These are phyloP conservation scores for Ptychoptera contaminata DNA, from an alignment of 2,888 invertebrate genomes.

Conservation along the genomic window DNA sequence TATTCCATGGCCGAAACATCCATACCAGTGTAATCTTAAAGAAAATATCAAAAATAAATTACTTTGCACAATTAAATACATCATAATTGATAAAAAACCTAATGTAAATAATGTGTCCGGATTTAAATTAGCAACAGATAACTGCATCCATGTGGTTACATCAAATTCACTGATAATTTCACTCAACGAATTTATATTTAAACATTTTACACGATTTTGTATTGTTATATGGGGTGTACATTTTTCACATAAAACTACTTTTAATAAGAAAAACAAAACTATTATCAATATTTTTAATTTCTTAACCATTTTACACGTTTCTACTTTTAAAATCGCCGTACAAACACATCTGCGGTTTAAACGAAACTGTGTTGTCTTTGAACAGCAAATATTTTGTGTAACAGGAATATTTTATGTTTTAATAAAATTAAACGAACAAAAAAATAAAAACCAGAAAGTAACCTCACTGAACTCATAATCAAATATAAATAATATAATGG, in stretches of 20 bases:
- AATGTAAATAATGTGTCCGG: conserved; percentile 9
- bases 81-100: conserved; percentile 9
- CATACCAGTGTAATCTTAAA: not conserved
- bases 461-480: too few relatives aligned
- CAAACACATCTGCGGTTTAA: too few relatives aligned
- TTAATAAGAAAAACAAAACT: too few relatives aligned
- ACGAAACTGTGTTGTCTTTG: too few relatives aligned
- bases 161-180: conserved; percentile 11
- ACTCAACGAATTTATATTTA: conserved; percentile 8
- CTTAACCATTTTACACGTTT: too few relatives aligned
- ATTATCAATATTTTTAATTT: too few relatives aligned
- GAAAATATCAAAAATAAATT: not conserved
- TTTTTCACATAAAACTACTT: not conserved
- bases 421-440: too few relatives aligned
- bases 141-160: conserved; percentile 9
- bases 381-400: too few relatives aligned
- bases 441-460: too few relatives aligned
- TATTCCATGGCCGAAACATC: conserved; percentile 3
- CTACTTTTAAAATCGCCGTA: too few relatives aligned
- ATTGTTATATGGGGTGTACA: not conserved
- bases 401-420: too few relatives aligned
- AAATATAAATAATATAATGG: too few relatives aligned
- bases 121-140: conserved; percentile 11
- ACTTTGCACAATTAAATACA: not conserved
- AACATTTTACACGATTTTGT: conserved; percentile 7